Evolutionary conservation across 2,797 vertebrate genomes (phyloP).

Genomic region (Bufotes viridis): DNA sequence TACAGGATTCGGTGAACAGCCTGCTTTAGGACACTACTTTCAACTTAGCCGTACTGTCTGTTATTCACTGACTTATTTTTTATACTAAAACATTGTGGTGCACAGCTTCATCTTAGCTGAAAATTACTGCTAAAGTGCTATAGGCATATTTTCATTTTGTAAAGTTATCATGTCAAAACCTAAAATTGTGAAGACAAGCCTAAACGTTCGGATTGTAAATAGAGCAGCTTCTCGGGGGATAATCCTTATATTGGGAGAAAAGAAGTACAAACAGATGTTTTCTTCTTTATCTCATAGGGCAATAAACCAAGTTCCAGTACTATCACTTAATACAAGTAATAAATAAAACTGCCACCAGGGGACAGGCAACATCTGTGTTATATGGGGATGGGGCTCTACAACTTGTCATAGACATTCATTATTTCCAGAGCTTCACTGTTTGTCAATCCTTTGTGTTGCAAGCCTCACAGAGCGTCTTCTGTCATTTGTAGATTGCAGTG

Average conservation of each 20-base stretch:
- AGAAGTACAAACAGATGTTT: constrained; percentile 20
- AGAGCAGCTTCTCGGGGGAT: background rate
- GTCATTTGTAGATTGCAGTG: background rate
- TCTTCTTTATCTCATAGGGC: constrained; percentile 26
- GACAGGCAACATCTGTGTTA: constrained; percentile 51
- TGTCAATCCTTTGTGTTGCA: background rate
- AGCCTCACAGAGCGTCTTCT: background rate
- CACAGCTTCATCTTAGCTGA: background rate
- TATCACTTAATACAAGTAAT: constrained; percentile 30
- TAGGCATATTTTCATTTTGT: background rate
- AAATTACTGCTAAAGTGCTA: background rate
- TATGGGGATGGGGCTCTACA: background rate
- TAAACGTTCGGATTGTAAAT: background rate
- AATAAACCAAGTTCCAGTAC: background rate
- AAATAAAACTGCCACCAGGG: constrained; percentile 57
- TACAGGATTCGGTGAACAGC: too few relatives aligned
- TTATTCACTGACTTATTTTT: background rate
- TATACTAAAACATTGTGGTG: background rate
- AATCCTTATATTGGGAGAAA: background rate
- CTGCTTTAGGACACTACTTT: too few relatives aligned
- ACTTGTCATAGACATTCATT: constrained; percentile 36
- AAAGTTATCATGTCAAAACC: constrained; percentile 4
- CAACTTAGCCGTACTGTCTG: background rate
- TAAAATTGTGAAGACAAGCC: background rate
- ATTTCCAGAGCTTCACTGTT: constrained; percentile 13